Conservation (phyloP, 2,888 invertebrate genomes). For the Ormyrus labotus region DNA sequence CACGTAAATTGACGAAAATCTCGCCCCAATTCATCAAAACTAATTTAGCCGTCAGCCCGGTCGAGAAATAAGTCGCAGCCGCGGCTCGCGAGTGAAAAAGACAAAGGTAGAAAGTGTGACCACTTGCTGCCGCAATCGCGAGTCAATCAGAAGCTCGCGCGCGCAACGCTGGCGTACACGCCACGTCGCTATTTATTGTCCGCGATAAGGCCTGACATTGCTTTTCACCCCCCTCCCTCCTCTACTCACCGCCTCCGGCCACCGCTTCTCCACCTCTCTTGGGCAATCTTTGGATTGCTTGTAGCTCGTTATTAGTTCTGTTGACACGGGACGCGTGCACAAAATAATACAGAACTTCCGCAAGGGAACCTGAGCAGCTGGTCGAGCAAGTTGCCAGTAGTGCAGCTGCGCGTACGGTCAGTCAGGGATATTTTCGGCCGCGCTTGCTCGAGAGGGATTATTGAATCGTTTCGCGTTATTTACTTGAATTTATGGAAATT, state of each 20-base stretch:
- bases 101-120: conserved; percentile 34
- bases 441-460: too few relatives aligned
- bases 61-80: conserved; percentile 15
- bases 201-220: conserved; percentile 52
- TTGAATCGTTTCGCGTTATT: too few relatives aligned
- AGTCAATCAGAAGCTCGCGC: conserved; percentile 32
- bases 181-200: conserved; percentile 57
- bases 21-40: conserved; percentile 10
- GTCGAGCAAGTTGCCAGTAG: too few relatives aligned
- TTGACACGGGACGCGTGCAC: conserved; percentile 30
- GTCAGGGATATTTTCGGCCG: too few relatives aligned
- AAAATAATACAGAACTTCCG: conserved; percentile 26
- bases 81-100: conserved; percentile 11
- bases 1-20: too few relatives aligned
- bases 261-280: too few relatives aligned
- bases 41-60: conserved; percentile 39
- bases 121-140: conserved; percentile 56
- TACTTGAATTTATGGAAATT: too few relatives aligned
- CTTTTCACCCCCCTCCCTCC: conserved; percentile 21
- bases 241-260: not conserved
- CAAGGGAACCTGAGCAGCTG: not conserved
- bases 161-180: conserved; percentile 51
- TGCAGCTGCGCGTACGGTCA: too few relatives aligned
- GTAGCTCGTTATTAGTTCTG: conserved; percentile 3
- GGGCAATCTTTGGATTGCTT: conserved; percentile 1